Base-by-base conservation (phyloP, 64 coral and sea anemone species). In the Stylophora pistillata region DNA sequence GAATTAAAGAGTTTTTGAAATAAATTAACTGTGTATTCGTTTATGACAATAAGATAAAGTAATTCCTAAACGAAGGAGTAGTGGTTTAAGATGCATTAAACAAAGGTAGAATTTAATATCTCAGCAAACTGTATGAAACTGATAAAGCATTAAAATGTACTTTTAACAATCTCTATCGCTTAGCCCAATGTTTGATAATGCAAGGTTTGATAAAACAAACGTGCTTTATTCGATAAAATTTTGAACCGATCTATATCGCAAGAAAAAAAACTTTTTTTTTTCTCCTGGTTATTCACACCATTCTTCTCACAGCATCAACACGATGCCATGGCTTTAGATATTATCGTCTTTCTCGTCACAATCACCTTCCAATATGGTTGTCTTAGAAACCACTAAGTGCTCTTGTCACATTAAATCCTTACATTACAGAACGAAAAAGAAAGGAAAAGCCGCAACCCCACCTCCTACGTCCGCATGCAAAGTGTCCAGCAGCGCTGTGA, bases 401-500 rank as follows among this genome's bases (percentile, higher is more conserved):
- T 62, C 31, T 41, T 71, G 72, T 88, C 80, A 37, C 84, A 79
- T 74, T 74, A 76, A 71, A 27, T 81, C 68, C 91, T 73, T 82
- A 15, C 57, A 74, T 93, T 80, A 86, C 91, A 74, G 75, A 86
- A 88, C 85, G 74, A 93, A 87, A 80, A 74, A 88, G 87, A 87
- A 78, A 93, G 87, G 87, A 82, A 80, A 81, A 34, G 57, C 85
- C 85, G 65, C 85, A 88, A 37, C 56, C 78, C 1, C 37, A 7
- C 62, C 86, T 85, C 64, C 86, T 85, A 66, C 91, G 78, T 78
- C 76, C 72, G 82, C 78, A 65, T 30, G 85, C 83, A 91, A 95
- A 87, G 80, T 87, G 61, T 73, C 93, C 65, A 95, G 77, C 93
- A 76, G 93, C 78, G 93, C 74, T 55, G 94, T 88, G 47, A 95